Conservation (phyloP, 2,888 invertebrate genomes). For the Agriopis aurantiaria region DNA sequence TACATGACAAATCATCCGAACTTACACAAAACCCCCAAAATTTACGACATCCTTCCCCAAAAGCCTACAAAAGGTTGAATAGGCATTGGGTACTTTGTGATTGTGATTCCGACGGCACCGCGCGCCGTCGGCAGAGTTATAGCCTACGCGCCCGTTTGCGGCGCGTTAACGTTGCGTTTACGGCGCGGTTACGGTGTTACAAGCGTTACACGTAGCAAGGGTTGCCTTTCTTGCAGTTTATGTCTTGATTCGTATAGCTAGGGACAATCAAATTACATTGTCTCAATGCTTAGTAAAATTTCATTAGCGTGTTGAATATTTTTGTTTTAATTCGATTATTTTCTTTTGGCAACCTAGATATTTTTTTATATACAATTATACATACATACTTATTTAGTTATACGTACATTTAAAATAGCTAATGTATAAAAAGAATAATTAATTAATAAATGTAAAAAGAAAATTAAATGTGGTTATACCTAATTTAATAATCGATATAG, state of each 20-base stretch:
- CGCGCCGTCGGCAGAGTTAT: constrained; percentile 40
- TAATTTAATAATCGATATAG: no score
- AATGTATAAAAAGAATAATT: no score
- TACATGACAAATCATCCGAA: constrained; percentile 4
- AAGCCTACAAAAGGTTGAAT: constrained; percentile 22
- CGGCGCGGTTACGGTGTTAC: constrained; percentile 37
- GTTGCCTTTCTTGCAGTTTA: constrained; percentile 18
- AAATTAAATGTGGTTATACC: no score
- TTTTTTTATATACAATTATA: not conserved
- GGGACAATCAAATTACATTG: constrained; percentile 5
- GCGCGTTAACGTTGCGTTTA: constrained; percentile 35
- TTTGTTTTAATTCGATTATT: not conserved
- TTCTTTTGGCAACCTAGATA: no score
- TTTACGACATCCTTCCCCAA: constrained; percentile 27
- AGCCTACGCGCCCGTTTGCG: constrained; percentile 42
- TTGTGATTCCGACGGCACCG: constrained; percentile 33
- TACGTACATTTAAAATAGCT: no score
- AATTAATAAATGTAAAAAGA: no score
- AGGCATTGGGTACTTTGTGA: constrained; percentile 18
- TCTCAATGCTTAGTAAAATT: not conserved
- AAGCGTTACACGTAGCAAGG: constrained; percentile 24
- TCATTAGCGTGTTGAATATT: not conserved
- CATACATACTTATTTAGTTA: no score
- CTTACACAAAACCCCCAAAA: constrained; percentile 2
- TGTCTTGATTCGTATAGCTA: constrained; percentile 19